Evolutionary conservation across 2,888 invertebrate species (phyloP).

Genomic region (Linnaemya tessellans): DNA sequence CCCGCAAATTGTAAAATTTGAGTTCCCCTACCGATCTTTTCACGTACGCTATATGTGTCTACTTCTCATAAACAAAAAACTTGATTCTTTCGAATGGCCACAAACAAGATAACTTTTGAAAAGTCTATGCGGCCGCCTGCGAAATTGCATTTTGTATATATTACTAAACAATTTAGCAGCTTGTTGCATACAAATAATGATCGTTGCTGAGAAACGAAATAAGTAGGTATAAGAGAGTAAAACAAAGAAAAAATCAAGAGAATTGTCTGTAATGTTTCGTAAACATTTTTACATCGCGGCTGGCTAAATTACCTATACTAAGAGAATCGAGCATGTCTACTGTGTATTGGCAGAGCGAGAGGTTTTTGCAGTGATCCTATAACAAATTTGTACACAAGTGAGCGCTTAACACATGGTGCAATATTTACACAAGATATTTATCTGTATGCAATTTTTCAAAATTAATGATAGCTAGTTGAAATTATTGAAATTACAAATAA

Average conservation of each 20-base stretch:
- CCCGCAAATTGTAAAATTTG: conserved; percentile 48
- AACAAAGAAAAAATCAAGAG: background rate
- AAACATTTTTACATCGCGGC: background rate
- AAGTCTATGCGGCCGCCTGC: conserved; percentile 46
- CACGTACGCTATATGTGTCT: no score
- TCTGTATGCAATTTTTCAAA: no score
- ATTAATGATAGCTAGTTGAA: no score
- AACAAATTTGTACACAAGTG: background rate
- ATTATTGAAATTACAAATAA: no score
- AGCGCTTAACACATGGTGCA: background rate
- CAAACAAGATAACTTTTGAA: conserved; percentile 29
- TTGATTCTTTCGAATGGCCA: conserved; percentile 33
- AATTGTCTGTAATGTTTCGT: background rate
- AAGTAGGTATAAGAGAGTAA: background rate
- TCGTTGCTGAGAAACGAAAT: background rate
- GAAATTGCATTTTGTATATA: conserved; percentile 60
- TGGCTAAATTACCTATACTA: background rate
- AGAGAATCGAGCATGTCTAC: conserved; percentile 1
- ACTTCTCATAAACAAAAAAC: conserved; percentile 11
- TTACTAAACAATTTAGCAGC: conserved; percentile 52
- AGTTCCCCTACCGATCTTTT: background rate
- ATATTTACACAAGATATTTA: background rate
- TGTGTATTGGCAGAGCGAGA: background rate
- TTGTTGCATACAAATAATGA: conserved; percentile 37
- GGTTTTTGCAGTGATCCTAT: background rate